A percentile compares a stretch with the other conserved stretches of the same genome.
phyloP scores from a whole-genome alignment of 2,797 vertebrate genomes.

The Melanotaenia pygmaea region DNA sequence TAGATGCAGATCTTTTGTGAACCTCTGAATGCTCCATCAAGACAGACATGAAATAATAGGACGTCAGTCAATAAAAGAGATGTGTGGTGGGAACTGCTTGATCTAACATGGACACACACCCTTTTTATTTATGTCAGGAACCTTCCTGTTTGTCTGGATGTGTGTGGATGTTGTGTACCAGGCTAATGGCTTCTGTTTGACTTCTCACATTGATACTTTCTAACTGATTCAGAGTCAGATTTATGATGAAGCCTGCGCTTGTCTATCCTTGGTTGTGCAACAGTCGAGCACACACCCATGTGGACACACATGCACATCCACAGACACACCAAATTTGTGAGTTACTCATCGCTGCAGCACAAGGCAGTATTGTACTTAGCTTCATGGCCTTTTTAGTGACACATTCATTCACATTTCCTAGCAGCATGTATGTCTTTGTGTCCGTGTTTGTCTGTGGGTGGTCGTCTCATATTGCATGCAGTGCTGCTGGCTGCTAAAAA shows the following conservation, averaged over 20 bases:
- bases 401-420: slow-evolving; percentile 74
- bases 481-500: slow-evolving; percentile 75
- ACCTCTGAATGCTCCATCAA: slow-evolving; percentile 8
- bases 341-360: slow-evolving; percentile 64
- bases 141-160: slow-evolving; percentile 24
- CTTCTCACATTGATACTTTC: slow-evolving; percentile 58
- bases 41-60: slow-evolving; percentile 31
- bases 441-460: slow-evolving; percentile 41
- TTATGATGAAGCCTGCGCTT: slow-evolving; percentile 47
- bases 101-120: slow-evolving; percentile 20
- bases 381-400: slow-evolving; percentile 64
- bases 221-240: slow-evolving; percentile 65
- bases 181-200: slow-evolving; percentile 24
- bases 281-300: neutral
- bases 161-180: slow-evolving; percentile 14
- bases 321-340: slow-evolving; percentile 15
- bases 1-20: slow-evolving; percentile 1
- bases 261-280: slow-evolving; percentile 43
- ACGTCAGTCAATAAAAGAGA: slow-evolving; percentile 23
- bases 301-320: neutral
- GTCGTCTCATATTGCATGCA: slow-evolving; percentile 71
- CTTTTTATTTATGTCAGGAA: slow-evolving; percentile 32
- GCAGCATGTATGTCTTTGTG: slow-evolving; percentile 50
- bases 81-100: slow-evolving; percentile 35
- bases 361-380: slow-evolving; percentile 65